phyloP scores from a whole-genome alignment of 2,888 invertebrate species.

The Bedellia somnulentella region DNA sequence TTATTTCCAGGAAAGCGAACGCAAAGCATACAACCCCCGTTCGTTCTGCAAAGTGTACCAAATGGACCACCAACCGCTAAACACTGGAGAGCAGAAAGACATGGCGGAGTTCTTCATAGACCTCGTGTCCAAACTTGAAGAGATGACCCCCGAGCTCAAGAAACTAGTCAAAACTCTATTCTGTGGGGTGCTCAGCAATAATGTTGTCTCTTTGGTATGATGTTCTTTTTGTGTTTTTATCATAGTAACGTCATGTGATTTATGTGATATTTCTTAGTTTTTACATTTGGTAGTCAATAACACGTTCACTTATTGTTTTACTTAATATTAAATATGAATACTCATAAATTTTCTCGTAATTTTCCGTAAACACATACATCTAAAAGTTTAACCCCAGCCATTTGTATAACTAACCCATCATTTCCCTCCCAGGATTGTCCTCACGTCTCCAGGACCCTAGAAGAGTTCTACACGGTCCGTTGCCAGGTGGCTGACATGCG shows the following conservation, averaged over 20 bases:
- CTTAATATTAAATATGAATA: no score
- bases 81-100: slow-evolving; percentile 96
- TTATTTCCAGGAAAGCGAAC: slow-evolving; percentile 77
- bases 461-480: slow-evolving; percentile 95
- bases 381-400: no score
- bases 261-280: no score
- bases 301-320: no score
- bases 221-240: slow-evolving; percentile 9
- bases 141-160: slow-evolving; percentile 91
- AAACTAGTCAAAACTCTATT: slow-evolving; percentile 87
- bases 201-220: slow-evolving; percentile 88
- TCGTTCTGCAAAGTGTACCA: slow-evolving; percentile 96
- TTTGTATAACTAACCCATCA: no score
- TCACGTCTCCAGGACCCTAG: slow-evolving; percentile 90
- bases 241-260: neutral
- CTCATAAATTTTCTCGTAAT: no score
- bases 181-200: slow-evolving; percentile 92
- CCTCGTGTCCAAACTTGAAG: slow-evolving; percentile 92
- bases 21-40: slow-evolving; percentile 93
- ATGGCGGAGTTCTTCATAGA: slow-evolving; percentile 99
- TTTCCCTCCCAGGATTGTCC: slow-evolving; percentile 73
- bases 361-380: no score
- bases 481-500: slow-evolving; percentile 97
- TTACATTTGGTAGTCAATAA: no score
- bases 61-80: slow-evolving; percentile 95